Evolutionary conservation across 2,888 invertebrate genomes (phyloP), one percentile per base, ranked within the genome.

Genomic region (Aphodius granarius): DNA sequence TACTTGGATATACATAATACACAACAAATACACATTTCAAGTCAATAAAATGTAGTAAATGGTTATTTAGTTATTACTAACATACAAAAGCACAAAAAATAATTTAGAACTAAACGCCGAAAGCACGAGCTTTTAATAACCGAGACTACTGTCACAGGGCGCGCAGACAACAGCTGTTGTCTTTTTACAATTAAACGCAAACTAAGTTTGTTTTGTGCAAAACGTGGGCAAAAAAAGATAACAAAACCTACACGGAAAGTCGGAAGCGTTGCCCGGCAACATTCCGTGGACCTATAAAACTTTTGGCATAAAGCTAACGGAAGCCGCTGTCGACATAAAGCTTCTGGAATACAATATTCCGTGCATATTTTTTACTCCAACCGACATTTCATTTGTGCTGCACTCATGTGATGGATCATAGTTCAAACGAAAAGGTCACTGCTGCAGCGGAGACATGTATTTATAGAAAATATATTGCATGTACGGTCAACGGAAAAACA

Each of bases 151-250:
- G 43, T 43, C 43, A 43, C 4, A 13, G 43, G 43, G 43, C 43
- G 43, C 43, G 43, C 43, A 43, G 43, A 43, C 68, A 68, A 68
- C 68, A 68, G 68, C 68, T 68, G 68, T 68, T 22, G 68, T 22
- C 22, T 19, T 68, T 68, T 68, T 68, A 68, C 68, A 71, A 71
- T 43, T 71, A 62, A 63, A 71, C 71, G 71, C 71, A 15, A 23
- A 71, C 18, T 71, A 43, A 62, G 71, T 71, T 71, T 71, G 71
- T 71, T 43, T 62, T 71, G 43, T 23, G 62, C 23, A 71, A 71
- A 68, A 68, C 21, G 18, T n/a, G 9, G 68, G 21, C 21, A 68
- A 68, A 68, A n/a, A 43, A 71, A 71, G 63, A 71, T 0, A 43
- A 43, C 43, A 43, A 43, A 43, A 43, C 43, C 9, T 43, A 43